phyloP scores from a whole-genome alignment of 2,888 invertebrate species.

The Trachelus tabidus region DNA sequence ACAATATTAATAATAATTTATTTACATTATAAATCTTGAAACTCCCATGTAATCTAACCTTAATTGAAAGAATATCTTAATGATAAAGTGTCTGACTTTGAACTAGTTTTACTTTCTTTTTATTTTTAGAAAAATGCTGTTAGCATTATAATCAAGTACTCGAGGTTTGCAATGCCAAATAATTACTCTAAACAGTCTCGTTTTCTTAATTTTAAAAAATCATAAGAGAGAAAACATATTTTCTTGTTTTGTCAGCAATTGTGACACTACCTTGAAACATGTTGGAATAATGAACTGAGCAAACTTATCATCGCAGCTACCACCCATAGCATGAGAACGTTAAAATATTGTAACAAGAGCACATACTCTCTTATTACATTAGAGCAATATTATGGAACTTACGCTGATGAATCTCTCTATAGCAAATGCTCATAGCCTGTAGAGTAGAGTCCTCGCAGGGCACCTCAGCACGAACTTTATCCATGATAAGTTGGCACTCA shows the following conservation, averaged over 20 bases:
- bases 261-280: background rate
- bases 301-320: background rate
- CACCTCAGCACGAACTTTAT: conserved; percentile 80
- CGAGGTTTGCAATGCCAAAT: background rate
- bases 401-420: conserved; percentile 92
- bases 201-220: background rate
- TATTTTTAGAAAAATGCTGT: background rate
- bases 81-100: too few relatives aligned
- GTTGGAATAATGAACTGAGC: background rate
- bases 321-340: background rate
- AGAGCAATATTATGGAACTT: conserved; percentile 62
- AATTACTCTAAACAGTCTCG: too few relatives aligned
- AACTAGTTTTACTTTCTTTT: too few relatives aligned
- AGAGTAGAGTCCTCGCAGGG: conserved; percentile 93
- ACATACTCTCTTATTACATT: background rate
- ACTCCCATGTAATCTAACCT: background rate
- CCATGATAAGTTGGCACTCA: conserved; percentile 82
- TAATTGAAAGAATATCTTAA: background rate
- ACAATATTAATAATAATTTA: too few relatives aligned
- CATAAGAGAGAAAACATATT: background rate
- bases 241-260: background rate
- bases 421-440: conserved; percentile 95
- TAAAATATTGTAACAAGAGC: background rate
- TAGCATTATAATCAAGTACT: background rate
- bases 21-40: too few relatives aligned